A percentile compares a stretch with the other conserved stretches of the same genome.
Conservation (phyloP, 2,113 vertebrate species). For the Cyanoramphus novaezelandiae region DNA sequence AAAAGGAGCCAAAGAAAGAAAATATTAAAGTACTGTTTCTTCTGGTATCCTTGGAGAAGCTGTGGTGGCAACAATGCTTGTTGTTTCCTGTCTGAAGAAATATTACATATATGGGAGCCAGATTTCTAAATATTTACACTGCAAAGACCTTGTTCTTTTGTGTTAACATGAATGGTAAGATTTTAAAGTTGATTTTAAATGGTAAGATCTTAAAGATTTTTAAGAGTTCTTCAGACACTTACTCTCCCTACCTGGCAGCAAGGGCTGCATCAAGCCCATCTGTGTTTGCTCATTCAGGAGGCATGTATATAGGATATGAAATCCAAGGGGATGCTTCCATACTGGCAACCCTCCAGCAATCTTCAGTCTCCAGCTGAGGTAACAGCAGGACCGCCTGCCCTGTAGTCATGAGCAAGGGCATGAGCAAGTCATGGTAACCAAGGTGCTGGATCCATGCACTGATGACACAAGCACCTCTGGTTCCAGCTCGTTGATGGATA, state of each 20-base stretch:
- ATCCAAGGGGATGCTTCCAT: neutral
- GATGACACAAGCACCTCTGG: neutral
- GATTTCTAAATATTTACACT: neutral
- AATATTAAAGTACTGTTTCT: slow-evolving; percentile 7
- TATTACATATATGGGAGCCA: neutral
- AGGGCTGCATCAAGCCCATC: neutral
- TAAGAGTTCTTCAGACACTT: neutral
- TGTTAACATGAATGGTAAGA: neutral
- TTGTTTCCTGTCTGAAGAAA: slow-evolving; percentile 9
- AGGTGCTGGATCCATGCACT: neutral
- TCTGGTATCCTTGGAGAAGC: neutral
- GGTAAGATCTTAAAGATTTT: neutral
- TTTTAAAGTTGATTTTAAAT: neutral
- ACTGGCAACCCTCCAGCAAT: neutral
- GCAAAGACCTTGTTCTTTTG: neutral
- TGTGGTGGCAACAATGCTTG: neutral
- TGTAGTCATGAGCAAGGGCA: neutral
- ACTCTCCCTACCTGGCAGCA: neutral
- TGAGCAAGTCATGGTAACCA: neutral
- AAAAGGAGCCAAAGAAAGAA: neutral
- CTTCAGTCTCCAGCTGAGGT: neutral
- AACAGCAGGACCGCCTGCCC: neutral
- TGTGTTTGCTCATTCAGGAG: neutral
- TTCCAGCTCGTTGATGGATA: neutral
- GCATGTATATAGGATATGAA: neutral